These are phyloP conservation scores for Lethocerus indicus DNA, from an alignment of 1,140 invertebrate species.

Conservation along the genomic window DNA sequence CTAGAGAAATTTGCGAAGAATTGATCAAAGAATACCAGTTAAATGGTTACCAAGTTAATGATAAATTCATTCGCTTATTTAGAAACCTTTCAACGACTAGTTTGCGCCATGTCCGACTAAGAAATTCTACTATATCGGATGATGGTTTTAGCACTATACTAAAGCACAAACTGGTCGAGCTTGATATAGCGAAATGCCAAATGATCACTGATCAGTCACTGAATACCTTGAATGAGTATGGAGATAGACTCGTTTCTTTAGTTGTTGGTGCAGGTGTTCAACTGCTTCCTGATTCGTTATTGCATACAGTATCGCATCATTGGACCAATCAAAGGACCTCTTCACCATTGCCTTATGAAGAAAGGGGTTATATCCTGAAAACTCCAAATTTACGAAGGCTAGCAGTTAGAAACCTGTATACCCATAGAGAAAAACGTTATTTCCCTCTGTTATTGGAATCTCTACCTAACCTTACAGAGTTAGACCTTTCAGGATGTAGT, in stretches of 20 bases:
- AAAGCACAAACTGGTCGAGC: conserved; percentile 47
- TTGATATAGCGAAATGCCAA: conserved; percentile 55
- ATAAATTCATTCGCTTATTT: conserved; percentile 54
- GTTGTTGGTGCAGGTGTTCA: conserved; percentile 22
- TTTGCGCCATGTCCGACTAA: conserved; percentile 47
- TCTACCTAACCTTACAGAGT: conserved; percentile 42
- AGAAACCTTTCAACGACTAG: conserved; percentile 42
- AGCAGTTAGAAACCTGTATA: conserved; percentile 34
- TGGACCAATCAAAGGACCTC: conserved; percentile 2
- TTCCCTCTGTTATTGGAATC: conserved; percentile 36
- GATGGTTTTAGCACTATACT: conserved; percentile 45
- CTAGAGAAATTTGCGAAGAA: conserved; percentile 52
- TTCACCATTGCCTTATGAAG: conserved; percentile 16
- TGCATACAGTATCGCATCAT: background rate
- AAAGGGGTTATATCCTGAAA: conserved; percentile 35
- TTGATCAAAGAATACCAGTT: conserved; percentile 42
- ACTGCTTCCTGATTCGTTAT: conserved; percentile 13
- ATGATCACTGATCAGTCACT: conserved; percentile 40
- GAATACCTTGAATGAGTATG: conserved; percentile 33
- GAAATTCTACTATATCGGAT: conserved; percentile 50
- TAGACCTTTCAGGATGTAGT: conserved; percentile 62
- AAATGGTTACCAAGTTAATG: conserved; percentile 26
- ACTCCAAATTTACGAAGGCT: conserved; percentile 45
- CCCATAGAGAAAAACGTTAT: conserved; percentile 28
- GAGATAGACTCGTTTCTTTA: conserved; percentile 23